These are phyloP conservation scores for Mimas tiliae DNA, from an alignment of 2,888 invertebrate genomes.

Conservation along the genomic window DNA sequence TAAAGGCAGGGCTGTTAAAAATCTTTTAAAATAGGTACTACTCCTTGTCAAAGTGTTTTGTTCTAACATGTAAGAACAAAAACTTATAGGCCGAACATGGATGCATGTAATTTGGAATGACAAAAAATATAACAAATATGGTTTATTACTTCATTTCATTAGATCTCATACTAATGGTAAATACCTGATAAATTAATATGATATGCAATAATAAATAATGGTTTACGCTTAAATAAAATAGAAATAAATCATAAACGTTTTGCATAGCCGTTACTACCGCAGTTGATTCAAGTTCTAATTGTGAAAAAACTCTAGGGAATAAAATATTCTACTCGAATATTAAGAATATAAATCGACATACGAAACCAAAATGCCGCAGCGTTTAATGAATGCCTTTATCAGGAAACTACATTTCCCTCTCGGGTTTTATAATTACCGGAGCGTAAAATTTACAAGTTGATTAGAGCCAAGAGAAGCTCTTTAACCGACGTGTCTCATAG, in stretches of 20 bases:
- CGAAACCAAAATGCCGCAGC: not conserved
- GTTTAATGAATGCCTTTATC: slow-evolving; percentile 8
- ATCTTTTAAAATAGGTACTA: not conserved
- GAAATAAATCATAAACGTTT: not conserved
- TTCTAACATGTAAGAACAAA: too few species aligned
- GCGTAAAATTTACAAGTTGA: slow-evolving; percentile 20
- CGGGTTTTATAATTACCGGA: slow-evolving; percentile 16
- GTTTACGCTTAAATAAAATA: not conserved
- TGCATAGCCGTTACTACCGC: not conserved
- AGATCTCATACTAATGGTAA: too few species aligned
- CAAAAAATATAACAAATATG: too few species aligned
- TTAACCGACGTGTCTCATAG: slow-evolving; percentile 1
- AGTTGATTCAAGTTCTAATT: not conserved
- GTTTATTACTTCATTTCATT: too few species aligned
- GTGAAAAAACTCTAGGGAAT: not conserved
- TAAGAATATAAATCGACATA: not conserved
- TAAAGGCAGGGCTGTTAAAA: not conserved
- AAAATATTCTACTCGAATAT: not conserved
- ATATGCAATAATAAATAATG: not conserved
- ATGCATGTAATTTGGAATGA: too few species aligned
- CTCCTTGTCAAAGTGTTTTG: not conserved
- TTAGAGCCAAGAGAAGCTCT: slow-evolving; percentile 12
- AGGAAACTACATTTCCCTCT: slow-evolving; percentile 7
- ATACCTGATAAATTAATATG: not conserved
- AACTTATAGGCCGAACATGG: too few species aligned